phyloP scores from a whole-genome alignment of 2,113 vertebrate genomes.

The Laticauda colubrina region DNA sequence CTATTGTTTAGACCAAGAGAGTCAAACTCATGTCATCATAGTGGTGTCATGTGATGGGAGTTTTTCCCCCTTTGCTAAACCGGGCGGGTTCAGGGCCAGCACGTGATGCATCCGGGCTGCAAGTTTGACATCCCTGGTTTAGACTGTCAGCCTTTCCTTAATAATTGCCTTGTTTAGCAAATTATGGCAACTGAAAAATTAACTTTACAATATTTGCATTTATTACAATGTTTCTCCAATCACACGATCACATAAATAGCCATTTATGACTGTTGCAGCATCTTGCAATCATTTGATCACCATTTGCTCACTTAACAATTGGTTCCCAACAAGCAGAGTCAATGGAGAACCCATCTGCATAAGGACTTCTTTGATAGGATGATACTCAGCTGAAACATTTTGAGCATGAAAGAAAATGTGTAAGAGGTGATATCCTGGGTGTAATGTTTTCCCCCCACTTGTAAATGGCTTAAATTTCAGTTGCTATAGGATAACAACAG shows the following conservation, averaged over 20 bases:
- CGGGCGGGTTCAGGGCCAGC: too few relatives aligned
- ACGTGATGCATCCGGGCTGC: too few relatives aligned
- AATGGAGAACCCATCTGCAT: not conserved
- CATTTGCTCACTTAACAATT: not conserved
- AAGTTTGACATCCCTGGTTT: not conserved
- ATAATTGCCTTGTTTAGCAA: not conserved
- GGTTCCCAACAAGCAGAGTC: not conserved
- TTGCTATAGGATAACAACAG: not conserved
- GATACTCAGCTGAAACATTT: not conserved
- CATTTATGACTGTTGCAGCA: not conserved
- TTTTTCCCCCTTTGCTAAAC: too few relatives aligned
- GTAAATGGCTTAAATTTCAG: constrained; percentile 14
- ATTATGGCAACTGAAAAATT: not conserved
- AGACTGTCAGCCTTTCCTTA: not conserved
- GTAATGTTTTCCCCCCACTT: not conserved
- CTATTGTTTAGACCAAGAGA: not conserved
- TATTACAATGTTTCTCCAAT: not conserved
- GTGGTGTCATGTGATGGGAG: too few relatives aligned
- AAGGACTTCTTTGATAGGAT: not conserved
- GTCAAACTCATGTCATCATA: too few relatives aligned
- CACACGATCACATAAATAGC: not conserved
- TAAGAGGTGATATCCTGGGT: not conserved
- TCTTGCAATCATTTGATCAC: not conserved
- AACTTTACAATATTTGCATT: not conserved
- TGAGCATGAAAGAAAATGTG: not conserved